Base-by-base conservation (phyloP, 1,140 invertebrate species). In the Ephestia elutella region DNA sequence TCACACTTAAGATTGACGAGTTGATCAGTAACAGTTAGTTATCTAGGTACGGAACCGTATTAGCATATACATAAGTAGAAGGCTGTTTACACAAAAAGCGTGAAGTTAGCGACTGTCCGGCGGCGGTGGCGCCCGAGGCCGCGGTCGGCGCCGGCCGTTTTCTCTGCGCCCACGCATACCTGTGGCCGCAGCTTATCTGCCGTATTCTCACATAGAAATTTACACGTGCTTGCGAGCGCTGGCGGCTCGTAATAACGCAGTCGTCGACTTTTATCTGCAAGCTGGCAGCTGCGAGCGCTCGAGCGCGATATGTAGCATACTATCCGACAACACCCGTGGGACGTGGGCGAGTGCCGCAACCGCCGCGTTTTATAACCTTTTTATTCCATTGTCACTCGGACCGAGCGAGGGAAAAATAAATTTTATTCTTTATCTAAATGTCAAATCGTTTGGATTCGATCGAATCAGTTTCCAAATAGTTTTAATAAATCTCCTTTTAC, bases 401-500 rank as follows among this genome's bases (percentile, higher is more conserved):
- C 70, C 70, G 60, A 71, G 74, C 78, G 69, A 80, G 78, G 72
- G 73, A 83, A 85, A 85, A 83, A 86, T 86, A 87, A 87, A 86
- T 87, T 87, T 86, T 77, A 81, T 71, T 76, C 76, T 83, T 87
- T 87, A 87, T 87, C 85, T 87, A 84, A 87, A 87, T 87, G 85
- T 87, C 85, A 87, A 87, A 87, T 87, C 85, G 83, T 86, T 84
- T 77, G 78, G 75, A 77, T 83, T 80, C 85, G 83, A 87, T 87
- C 83, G 85, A 86, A 87, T 87, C 85, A 85, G 85, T 87, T 86
- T 83, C 80, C 80, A 84, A 88, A 88, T 88, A 88, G 86, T 88
- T 87, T 87, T 85, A 87, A 87, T 87, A 87, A 87, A 87, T 87
- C 85, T 87, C 85, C 82, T 87, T 87, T 87, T 86, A 87, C 85